phyloP scores from a whole-genome alignment of 2,113 vertebrate species.

The Myocastor coypus region DNA sequence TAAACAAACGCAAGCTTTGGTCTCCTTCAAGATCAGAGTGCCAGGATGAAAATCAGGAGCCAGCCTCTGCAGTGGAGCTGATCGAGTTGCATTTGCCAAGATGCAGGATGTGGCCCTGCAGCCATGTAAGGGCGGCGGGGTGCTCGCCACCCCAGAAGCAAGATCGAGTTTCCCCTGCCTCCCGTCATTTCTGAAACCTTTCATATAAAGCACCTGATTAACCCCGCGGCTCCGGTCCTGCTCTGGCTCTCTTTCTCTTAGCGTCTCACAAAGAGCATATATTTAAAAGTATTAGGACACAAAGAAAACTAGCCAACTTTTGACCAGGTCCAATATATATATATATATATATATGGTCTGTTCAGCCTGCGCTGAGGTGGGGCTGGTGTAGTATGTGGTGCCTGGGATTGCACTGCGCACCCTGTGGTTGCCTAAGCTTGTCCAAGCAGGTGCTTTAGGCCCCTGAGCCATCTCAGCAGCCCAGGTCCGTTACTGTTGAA shows the following conservation, averaged over 20 bases:
- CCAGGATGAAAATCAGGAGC: slow-evolving; percentile 83
- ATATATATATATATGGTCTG: too few species aligned
- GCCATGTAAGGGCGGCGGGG: slow-evolving; percentile 75
- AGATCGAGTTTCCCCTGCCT: slow-evolving; percentile 76
- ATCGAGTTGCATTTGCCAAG: slow-evolving; percentile 83
- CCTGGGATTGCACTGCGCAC: too few species aligned
- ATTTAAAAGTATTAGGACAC: slow-evolving; percentile 77
- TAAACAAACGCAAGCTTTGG: slow-evolving; percentile 80
- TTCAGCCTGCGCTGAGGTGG: too few species aligned
- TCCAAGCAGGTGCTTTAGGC: too few species aligned
- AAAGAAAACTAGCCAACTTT: slow-evolving; percentile 51
- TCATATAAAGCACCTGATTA: slow-evolving; percentile 83
- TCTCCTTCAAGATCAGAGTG: slow-evolving; percentile 67
- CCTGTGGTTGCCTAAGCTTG: too few species aligned
- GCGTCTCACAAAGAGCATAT: slow-evolving; percentile 71
- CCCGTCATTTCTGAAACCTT: slow-evolving; percentile 79
- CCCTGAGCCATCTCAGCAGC: too few species aligned
- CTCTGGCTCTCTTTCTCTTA: slow-evolving; percentile 79
- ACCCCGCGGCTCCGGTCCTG: slow-evolving; percentile 70
- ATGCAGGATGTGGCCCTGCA: slow-evolving; percentile 80
- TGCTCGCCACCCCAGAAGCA: slow-evolving; percentile 78
- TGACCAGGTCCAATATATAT: slow-evolving; percentile 61
- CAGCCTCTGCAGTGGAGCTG: slow-evolving; percentile 75
- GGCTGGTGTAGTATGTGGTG: too few species aligned
- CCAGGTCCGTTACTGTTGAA: slow-evolving; percentile 36